Percentiles rank a stretch among this genome's conserved stretches.
Evolutionary conservation across 2,113 vertebrate genomes (phyloP).

Genomic region (Pygathrix nemaeus): DNA sequence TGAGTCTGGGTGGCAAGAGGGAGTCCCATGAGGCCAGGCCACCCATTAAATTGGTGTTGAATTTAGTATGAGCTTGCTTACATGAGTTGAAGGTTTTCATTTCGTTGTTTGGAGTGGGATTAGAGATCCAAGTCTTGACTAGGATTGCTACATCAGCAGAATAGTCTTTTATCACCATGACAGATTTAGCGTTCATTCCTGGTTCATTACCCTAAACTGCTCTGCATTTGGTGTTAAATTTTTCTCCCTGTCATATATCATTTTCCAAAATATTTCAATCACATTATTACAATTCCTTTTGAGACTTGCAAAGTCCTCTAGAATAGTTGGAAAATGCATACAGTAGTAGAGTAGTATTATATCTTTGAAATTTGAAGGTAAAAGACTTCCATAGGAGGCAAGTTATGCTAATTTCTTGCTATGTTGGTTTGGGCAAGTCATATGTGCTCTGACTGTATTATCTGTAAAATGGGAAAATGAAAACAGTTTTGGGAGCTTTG

Average conservation of each 20-base stretch:
- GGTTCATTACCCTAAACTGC: not conserved
- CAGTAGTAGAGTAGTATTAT: not conserved
- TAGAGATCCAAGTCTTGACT: not conserved
- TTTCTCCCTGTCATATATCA: not conserved
- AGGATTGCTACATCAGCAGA: not conserved
- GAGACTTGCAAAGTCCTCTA: not conserved
- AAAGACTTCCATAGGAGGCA: not conserved
- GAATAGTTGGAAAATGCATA: not conserved
- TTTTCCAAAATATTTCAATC: not conserved
- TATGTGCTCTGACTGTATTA: not conserved
- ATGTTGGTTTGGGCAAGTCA: not conserved
- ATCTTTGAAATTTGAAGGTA: not conserved
- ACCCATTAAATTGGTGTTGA: not conserved
- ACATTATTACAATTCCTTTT: not conserved
- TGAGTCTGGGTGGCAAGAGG: not conserved
- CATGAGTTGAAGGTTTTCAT: not conserved
- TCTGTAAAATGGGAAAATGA: not conserved
- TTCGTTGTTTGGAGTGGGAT: not conserved
- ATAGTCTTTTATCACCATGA: not conserved
- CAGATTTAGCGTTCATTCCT: not conserved
- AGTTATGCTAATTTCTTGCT: not conserved
- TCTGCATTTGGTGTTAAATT: not conserved
- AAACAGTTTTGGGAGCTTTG: not conserved
- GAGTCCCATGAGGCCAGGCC: not conserved
- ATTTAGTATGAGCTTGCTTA: not conserved